Conservation (phyloP, 2,113 vertebrate genomes). For the Alexandromys fortis region DNA sequence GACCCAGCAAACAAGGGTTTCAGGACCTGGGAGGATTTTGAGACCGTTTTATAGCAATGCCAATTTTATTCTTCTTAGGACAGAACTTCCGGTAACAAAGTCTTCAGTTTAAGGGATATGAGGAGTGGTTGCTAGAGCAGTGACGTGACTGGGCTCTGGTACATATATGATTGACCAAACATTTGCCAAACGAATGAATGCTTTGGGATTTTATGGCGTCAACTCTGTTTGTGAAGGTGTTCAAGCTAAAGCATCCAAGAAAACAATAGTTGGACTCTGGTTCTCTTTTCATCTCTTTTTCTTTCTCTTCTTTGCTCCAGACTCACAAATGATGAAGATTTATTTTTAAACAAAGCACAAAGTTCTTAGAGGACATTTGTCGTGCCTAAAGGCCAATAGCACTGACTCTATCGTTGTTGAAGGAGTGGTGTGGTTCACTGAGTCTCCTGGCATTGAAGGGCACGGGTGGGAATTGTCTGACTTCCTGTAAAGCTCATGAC, state of each 20-base stretch:
- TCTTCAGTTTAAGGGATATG: not conserved
- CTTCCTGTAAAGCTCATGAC: not conserved
- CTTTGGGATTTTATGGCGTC: not conserved
- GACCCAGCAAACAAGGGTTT: not conserved
- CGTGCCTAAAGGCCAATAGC: not conserved
- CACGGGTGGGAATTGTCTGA: not conserved
- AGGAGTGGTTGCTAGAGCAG: not conserved
- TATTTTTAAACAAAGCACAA: not conserved
- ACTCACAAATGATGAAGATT: not conserved
- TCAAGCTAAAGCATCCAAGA: not conserved
- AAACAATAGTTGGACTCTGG: not conserved
- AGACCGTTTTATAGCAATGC: not conserved
- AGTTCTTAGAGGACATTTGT: not conserved
- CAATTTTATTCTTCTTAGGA: not conserved
- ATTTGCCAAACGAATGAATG: not conserved
- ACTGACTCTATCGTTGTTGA: not conserved
- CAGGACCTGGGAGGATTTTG: not conserved
- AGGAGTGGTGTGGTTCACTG: not conserved
- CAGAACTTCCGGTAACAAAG: not conserved
- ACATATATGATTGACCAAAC: not conserved
- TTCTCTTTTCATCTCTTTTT: not conserved
- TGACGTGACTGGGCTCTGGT: not conserved
- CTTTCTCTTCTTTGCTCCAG: not conserved
- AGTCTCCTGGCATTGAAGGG: not conserved
- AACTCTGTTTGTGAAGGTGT: not conserved